Evolutionary conservation across 2,113 vertebrate genomes (phyloP), one percentile per base, ranked within the genome.

Genomic region (Oncorhynchus keta): DNA sequence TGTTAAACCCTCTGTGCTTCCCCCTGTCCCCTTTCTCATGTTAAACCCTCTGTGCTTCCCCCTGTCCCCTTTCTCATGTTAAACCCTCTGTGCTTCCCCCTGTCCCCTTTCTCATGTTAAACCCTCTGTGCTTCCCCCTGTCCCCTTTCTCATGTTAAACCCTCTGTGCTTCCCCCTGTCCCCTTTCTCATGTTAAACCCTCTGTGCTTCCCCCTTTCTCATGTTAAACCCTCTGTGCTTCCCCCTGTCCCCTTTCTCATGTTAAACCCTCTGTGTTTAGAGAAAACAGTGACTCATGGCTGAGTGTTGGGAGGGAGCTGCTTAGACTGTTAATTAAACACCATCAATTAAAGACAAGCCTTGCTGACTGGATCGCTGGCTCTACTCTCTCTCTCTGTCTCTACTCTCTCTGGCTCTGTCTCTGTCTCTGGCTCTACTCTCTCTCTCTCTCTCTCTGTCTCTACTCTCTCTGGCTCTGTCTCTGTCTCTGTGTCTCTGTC

Each of bases 221-320:
- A 92, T 91, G 88, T 82, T 90, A n/a, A n/a, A n/a, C n/a, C 74
- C 51, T 55, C 51, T 16, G 86, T 85, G 84, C 81, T 85, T 78
- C 73, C 81, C 76, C 85, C 81, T 85, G 84, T 86, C 84, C 87
- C 84, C 71, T 92, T 91, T 92, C 89, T 89, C 79, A 92, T 91
- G 88, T 82, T 90, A 88, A 91, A 91, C 79, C 77, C 84, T 84
- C 83, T 86, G 70, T 79, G 72, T 87, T 88, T 82, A 80, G 84
- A 87, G 76, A 91, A 93, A 93, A 92, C 88, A 91, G 89, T 90
- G 93, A 93, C 85, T 92, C 89, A 91, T 86, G 84, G 83, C 85
- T 85, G 85, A 92, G 90, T 90, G 90, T 73, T 72, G 69, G 83
- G 77, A 61, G 80, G 82, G 85, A 87, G 85, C 83, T 89, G 89